These are phyloP conservation scores for Rhyacophila evoluta DNA, from an alignment of 2,888 invertebrate genomes.

Conservation along the genomic window DNA sequence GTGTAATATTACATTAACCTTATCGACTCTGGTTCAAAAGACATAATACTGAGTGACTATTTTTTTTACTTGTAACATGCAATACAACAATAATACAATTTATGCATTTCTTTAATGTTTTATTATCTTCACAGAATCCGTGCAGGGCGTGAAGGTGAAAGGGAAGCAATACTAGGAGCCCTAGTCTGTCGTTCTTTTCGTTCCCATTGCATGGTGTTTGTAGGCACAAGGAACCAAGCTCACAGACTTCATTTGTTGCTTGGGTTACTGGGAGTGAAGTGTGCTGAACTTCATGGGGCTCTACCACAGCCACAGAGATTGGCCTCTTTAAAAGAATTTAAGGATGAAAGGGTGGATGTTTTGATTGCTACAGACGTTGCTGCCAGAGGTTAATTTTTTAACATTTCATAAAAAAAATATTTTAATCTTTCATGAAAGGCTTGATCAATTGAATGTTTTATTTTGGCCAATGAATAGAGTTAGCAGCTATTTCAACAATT, in stretches of 20 bases:
- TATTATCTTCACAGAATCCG: conserved; percentile 76
- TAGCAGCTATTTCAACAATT: too few relatives aligned
- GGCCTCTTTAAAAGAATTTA: conserved; percentile 89
- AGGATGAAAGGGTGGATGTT: conserved; percentile 86
- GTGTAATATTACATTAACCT: too few relatives aligned
- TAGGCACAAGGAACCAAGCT: conserved; percentile 96
- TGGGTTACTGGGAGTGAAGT: conserved; percentile 82
- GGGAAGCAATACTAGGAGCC: conserved; percentile 90
- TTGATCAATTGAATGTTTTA: not conserved
- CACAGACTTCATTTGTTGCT: conserved; percentile 93
- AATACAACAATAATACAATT: too few relatives aligned
- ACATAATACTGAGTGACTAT: too few relatives aligned
- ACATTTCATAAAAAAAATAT: not conserved
- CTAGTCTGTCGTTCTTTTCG: conserved; percentile 90
- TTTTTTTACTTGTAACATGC: too few relatives aligned
- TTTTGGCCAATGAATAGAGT: too few relatives aligned
- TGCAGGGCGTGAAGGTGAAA: conserved; percentile 88
- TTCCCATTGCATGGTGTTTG: conserved; percentile 93
- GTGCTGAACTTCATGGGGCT: conserved; percentile 94
- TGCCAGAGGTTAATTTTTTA: conserved; percentile 70
- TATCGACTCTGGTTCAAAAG: too few relatives aligned
- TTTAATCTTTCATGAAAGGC: not conserved
- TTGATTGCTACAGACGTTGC: conserved; percentile 96
- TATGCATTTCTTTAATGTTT: too few relatives aligned
- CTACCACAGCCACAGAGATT: conserved; percentile 95